Evolutionary conservation across 2,888 invertebrate genomes (phyloP).

Genomic region (Anodontia alba): DNA sequence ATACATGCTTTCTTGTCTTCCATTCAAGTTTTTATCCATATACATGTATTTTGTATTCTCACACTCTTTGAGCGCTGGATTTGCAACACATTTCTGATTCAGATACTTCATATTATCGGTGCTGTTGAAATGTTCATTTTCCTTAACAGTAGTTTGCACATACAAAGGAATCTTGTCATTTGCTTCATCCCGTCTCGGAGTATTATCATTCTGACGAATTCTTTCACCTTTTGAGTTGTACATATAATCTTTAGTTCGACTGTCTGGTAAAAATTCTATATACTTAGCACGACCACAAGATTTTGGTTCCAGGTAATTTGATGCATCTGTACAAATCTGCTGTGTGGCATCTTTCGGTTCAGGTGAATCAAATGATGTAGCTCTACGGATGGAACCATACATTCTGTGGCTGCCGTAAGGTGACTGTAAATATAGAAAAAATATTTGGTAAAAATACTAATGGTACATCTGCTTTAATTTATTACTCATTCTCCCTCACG

Average conservation of each 20-base stretch:
- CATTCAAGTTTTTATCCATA: neutral
- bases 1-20: neutral
- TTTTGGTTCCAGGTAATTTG: constrained; percentile 66
- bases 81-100: constrained; percentile 37
- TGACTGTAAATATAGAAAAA: constrained; percentile 36
- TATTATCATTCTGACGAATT: constrained; percentile 28
- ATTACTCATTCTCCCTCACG: neutral
- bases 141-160: constrained; percentile 62
- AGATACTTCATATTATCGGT: constrained; percentile 55
- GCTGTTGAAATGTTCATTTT: constrained; percentile 46
- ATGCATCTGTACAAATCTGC: constrained; percentile 48
- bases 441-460: too few species aligned
- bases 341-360: constrained; percentile 66
- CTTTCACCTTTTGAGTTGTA: constrained; percentile 55
- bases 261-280: constrained; percentile 68
- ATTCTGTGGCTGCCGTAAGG: constrained; percentile 54
- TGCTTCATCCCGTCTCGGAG: neutral
- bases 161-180: constrained; percentile 45
- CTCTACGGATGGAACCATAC: constrained; percentile 66
- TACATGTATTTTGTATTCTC: neutral
- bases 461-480: neutral
- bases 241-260: constrained; percentile 52
- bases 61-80: neutral
- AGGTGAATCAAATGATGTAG: constrained; percentile 70
- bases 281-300: constrained; percentile 58